Evolutionary conservation across 1,140 invertebrate species (phyloP).

Genomic region (Ladona fulva): DNA sequence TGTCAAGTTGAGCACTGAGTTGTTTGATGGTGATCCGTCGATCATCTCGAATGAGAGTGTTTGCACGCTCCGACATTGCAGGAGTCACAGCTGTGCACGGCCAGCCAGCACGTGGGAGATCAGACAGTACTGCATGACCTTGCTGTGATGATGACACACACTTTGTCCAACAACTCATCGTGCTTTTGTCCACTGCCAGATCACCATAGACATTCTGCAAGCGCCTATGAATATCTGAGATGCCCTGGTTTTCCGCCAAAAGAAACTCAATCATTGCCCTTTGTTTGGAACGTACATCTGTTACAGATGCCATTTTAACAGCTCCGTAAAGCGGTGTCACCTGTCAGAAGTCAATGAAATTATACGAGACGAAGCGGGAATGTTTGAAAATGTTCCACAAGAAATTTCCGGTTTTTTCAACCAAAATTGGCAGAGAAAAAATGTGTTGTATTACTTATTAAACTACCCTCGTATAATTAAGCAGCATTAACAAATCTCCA

Average conservation of each 20-base stretch:
- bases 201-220: slow-evolving; percentile 14
- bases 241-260: slow-evolving; percentile 12
- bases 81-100: too few relatives aligned
- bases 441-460: too few relatives aligned
- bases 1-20: background rate
- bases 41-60: too few relatives aligned
- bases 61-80: too few relatives aligned
- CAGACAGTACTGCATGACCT: background rate
- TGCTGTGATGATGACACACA: background rate
- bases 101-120: slow-evolving; percentile 12
- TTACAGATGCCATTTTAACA: slow-evolving; percentile 15
- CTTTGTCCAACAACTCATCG: background rate
- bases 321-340: background rate
- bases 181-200: slow-evolving; percentile 15
- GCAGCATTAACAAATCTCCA: too few relatives aligned
- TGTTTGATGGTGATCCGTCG: too few relatives aligned
- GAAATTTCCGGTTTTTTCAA: too few relatives aligned
- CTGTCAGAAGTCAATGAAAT: too few relatives aligned
- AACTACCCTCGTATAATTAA: too few relatives aligned
- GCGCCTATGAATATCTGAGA: background rate
- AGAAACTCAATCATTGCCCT: slow-evolving; percentile 11
- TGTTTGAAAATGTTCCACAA: too few relatives aligned
- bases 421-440: too few relatives aligned
- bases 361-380: too few relatives aligned
- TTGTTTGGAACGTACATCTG: background rate